Evolutionary conservation across 2,113 vertebrate species (phyloP), one percentile per base, ranked within the genome.

Genomic region (Ondatra zibethicus): DNA sequence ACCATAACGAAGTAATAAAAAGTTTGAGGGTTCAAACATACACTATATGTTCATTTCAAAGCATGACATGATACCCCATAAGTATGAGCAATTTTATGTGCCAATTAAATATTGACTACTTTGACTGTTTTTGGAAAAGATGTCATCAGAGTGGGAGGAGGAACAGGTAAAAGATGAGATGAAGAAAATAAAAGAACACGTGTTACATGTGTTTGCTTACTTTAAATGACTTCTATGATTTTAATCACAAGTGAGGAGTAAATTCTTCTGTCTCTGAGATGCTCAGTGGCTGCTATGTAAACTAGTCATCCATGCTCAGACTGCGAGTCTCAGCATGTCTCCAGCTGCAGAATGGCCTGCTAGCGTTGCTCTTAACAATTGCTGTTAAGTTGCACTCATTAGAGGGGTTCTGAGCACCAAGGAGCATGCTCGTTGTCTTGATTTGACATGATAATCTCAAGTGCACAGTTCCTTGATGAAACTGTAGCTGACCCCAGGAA

Each of bases 331-430:
- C 3, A 36, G 82, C 87, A 27, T 2, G 66, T 25, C 94, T 23
- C 23, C 11, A 36, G 11, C 17, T 68, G 16, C 68, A 45, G 72
- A 4, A 36, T 70, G 47, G 21, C 42, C 61, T 14, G 21, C 66
- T 0, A 29, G 89, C 36, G 0, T 52, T 77, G 23, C 85, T 93
- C 91, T 94, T 5, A 29, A 66, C 66, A 96, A 19, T 76, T 55
- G 89, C 92, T 96, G 76, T 47, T 47, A 89, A 80, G 61, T 7
- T 95, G 52, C 72, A 65, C 2, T 50, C 93, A 95, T 96, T 92
- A 85, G 72, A 92, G 61, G 7, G 61, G 12, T 33, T 96, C 80
- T 72, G 16, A 50, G 63, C 92, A 87, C 85, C 36, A 85, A 9
- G 29, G 82, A 17, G 29, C n/a, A 42, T 25, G 76, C 87, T 92